Evolutionary conservation across 1,140 invertebrate genomes (phyloP), one percentile per base, ranked within the genome.

Genomic region (Uloborus diversus): DNA sequence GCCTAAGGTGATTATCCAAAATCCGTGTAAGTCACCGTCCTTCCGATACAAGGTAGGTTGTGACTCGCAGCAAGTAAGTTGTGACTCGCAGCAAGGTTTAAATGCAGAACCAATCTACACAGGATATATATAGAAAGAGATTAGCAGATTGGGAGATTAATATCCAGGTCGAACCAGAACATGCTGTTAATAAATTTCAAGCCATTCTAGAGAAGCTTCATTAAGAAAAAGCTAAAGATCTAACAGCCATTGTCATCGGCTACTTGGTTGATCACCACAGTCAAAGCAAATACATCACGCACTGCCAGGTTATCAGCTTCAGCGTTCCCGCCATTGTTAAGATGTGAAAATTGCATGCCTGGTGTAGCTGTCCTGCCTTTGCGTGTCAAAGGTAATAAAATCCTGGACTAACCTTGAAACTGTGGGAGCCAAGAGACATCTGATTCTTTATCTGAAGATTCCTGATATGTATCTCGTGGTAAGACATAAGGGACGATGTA

Each of bases 191-290:
- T n/a, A n/a, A n/a, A n/a, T n/a, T n/a, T n/a, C n/a, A n/a, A n/a
- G n/a, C n/a, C n/a, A n/a, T n/a, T n/a, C n/a, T n/a, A n/a, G n/a
- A n/a, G 20, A 32, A 30, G 23, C 32, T 35, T 64, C 61, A 42
- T 64, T 64, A 64, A 42, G 32, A 64, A 64, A 64, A n/a, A 64
- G 33, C n/a, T 23, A 37, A 64, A 64, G 61, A 64, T 64, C n/a
- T 4, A n/a, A n/a, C n/a, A n/a, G 25, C 61, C 32, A 64, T 64
- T 64, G 61, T 64, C 61, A 64, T 42, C 35, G 35, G n/a, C 32
- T 64, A 64, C 35, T 32, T 64, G 32, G 35, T 64, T 64, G 42
- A 64, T 64, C 61, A 30, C 61, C 35, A 23, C 32, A 37, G 61
- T 27, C 35, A 30, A 64, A 64, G 33, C 61, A 30, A 64, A 64